A percentile compares a stretch with the other conserved stretches of the same genome.
These are phyloP conservation scores for Oasisia sp. DNA, from an alignment of 2,888 invertebrate species.

Conservation along the genomic window DNA sequence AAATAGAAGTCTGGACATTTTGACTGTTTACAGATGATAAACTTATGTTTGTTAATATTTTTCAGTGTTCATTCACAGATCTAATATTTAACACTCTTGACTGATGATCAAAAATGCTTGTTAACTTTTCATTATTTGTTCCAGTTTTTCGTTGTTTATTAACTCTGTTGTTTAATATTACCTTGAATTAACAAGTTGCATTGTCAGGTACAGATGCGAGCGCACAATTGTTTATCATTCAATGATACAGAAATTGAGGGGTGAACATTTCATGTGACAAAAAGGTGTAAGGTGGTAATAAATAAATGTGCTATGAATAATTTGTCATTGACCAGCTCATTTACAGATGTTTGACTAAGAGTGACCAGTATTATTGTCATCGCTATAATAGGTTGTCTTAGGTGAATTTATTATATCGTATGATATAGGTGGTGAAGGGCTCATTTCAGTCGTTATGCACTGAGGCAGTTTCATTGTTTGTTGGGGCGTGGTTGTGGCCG, in stretches of 20 bases:
- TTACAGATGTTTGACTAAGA: not conserved
- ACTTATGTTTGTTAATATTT: too few relatives aligned
- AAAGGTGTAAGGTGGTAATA: not conserved
- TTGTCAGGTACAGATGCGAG: not conserved
- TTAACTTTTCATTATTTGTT: too few relatives aligned
- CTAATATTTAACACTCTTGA: too few relatives aligned
- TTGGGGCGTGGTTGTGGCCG: not conserved
- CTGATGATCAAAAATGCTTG: too few relatives aligned
- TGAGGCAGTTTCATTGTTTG: not conserved
- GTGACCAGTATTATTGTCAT: conserved; percentile 1
- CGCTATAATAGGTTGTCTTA: not conserved
- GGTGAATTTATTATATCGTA: conserved; percentile 2
- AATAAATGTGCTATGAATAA: not conserved
- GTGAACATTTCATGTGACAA: not conserved
- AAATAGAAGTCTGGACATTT: too few relatives aligned
- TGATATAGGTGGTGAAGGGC: not conserved
- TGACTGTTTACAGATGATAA: too few relatives aligned
- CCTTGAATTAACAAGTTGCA: not conserved
- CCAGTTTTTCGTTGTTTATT: not conserved
- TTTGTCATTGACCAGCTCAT: not conserved
- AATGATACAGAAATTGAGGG: not conserved
- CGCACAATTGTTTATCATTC: not conserved
- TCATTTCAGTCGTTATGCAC: not conserved
- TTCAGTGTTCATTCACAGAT: too few relatives aligned
- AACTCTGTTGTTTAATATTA: not conserved